Evolutionary conservation across 1,140 invertebrate species (phyloP).

Genomic region (Acromyrmex charruanus): DNA sequence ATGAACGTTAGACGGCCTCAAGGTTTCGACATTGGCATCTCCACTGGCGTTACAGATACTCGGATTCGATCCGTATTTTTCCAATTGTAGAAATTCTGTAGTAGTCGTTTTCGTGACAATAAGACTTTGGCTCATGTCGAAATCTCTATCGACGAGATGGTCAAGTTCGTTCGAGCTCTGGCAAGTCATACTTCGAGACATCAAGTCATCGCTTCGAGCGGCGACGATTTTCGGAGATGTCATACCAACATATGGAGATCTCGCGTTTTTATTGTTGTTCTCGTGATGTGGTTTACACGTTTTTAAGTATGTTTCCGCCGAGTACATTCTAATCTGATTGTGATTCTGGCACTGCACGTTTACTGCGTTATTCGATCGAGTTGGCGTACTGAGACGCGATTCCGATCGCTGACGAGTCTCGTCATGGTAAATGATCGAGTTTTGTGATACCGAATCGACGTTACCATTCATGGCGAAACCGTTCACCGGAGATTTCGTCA

Average conservation of each 20-base stretch:
- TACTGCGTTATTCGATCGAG: slow-evolving; percentile 73
- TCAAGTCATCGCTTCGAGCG: slow-evolving; percentile 72
- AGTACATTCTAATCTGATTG: slow-evolving; percentile 81
- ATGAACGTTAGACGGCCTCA: slow-evolving; percentile 69
- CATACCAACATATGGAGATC: slow-evolving; percentile 29
- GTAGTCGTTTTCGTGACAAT: slow-evolving; percentile 84
- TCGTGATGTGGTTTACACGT: slow-evolving; percentile 77
- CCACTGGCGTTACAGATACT: slow-evolving; percentile 73
- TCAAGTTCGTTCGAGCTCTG: slow-evolving; percentile 78
- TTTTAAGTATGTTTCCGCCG: slow-evolving; percentile 79
- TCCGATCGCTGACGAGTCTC: slow-evolving; percentile 68
- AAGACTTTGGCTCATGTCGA: slow-evolving; percentile 85
- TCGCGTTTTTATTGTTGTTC: slow-evolving; percentile 67
- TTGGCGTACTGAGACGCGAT: slow-evolving; percentile 37
- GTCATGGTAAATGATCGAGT: slow-evolving; percentile 78
- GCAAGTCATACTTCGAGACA: slow-evolving; percentile 82
- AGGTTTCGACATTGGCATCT: slow-evolving; percentile 56
- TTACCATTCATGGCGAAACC: slow-evolving; percentile 58
- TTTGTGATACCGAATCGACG: slow-evolving; percentile 77
- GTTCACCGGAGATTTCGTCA: slow-evolving; percentile 74
- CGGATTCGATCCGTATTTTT: slow-evolving; percentile 82
- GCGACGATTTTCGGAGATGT: slow-evolving; percentile 57
- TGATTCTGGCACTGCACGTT: slow-evolving; percentile 74
- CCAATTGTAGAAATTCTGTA: slow-evolving; percentile 83
- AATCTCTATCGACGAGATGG: slow-evolving; percentile 77